Base-by-base conservation (phyloP, 2,797 vertebrate genomes). In the Hydrophis major region DNA sequence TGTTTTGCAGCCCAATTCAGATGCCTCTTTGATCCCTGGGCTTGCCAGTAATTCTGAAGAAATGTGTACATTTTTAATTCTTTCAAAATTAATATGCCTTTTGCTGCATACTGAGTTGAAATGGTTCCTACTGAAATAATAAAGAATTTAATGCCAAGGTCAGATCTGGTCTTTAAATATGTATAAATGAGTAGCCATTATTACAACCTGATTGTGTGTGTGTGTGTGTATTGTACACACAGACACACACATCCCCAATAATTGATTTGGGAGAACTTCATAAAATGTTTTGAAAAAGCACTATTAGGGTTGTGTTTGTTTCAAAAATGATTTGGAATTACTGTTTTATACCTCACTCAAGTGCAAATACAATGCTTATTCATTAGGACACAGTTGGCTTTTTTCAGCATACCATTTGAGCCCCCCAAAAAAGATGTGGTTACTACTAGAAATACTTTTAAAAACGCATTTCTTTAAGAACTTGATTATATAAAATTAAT, bases 251-350 rank as follows among this genome's bases (percentile, higher is more conserved):
- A 61, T 16, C 6, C 55, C 20, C 28, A 32, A 57, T 37, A 90
- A 87, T 25, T 88, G 20, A 47, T 16, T 42, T 74, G 42, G 20
- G 6, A 86, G 2, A 88, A 47, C 11, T 37, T n/a, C 66, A 87
- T 90, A 74, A 88, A 4, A 60, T 74, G 57, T 93, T 94, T 63
- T 91, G n/a, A 92, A 90, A 94, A 93, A 0, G 53, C 66, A n/a
- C 37, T 83, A 22, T 88, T 93, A 78, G 37, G 69, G 37, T 42
- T 78, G 20, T 0, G 3, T 42, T 78, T 78, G 37, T 20, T 78
- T 78, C 16, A 78, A 22, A 78, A 78, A 78, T 83, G 20, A 83
- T 83, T 83, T 47, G 74, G 74, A 83, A 47, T 42, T 47, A 47
- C 20, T 83, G 37, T 83, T 42, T 83, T 83, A 83, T 83, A 47